These are phyloP conservation scores for Danionella dracula DNA, from an alignment of 2,797 vertebrate species.

Conservation along the genomic window DNA sequence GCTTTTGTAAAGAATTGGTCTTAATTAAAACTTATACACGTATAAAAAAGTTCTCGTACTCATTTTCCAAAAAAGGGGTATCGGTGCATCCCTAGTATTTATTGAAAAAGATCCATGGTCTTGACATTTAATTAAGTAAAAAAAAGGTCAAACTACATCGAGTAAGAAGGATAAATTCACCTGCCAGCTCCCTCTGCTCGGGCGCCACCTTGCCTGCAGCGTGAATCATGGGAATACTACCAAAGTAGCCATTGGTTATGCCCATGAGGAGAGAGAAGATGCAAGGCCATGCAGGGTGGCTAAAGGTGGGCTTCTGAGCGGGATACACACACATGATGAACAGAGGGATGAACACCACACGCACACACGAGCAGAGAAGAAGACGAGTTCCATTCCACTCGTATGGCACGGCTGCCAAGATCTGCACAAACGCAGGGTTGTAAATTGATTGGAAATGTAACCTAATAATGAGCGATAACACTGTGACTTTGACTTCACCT, in stretches of 20 bases:
- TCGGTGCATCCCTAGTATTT: too few species aligned
- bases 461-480: neutral
- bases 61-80: too few species aligned
- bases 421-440: slow-evolving; percentile 60
- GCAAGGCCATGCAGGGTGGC: slow-evolving; percentile 94
- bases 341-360: slow-evolving; percentile 92
- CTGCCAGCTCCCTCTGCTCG: slow-evolving; percentile 90
- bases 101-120: too few species aligned
- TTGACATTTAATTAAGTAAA: too few species aligned
- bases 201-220: slow-evolving; percentile 88
- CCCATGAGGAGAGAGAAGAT: slow-evolving; percentile 97
- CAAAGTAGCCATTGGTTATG: slow-evolving; percentile 93
- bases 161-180: too few species aligned
- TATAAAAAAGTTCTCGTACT: too few species aligned
- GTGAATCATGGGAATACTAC: slow-evolving; percentile 96
- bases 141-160: too few species aligned
- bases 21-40: too few species aligned
- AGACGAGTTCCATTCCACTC: slow-evolving; percentile 88
- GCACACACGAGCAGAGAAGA: slow-evolving; percentile 85
- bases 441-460: too few species aligned
- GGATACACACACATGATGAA: slow-evolving; percentile 96
- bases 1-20: too few species aligned
- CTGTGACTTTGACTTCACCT: neutral
- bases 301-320: slow-evolving; percentile 73
- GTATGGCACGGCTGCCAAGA: slow-evolving; percentile 88